These are phyloP conservation scores for Sycobia sp. DNA, from an alignment of 1,140 invertebrate species.

Conservation along the genomic window DNA sequence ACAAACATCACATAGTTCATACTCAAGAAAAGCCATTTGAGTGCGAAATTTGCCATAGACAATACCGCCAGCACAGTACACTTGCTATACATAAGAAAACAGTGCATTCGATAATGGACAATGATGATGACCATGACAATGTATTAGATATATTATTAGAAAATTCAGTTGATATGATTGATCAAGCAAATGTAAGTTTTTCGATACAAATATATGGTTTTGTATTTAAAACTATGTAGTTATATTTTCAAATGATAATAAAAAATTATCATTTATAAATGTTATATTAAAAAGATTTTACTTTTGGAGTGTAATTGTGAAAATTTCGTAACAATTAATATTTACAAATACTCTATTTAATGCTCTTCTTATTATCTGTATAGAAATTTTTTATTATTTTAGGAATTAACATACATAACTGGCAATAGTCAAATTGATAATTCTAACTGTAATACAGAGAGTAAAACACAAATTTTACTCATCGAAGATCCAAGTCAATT, in stretches of 20 bases:
- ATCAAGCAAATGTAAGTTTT: slow-evolving; percentile 36
- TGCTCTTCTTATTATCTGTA: neutral
- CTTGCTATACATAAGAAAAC: slow-evolving; percentile 67
- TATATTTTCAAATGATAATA: neutral
- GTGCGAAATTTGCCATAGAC: slow-evolving; percentile 66
- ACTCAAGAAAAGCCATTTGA: slow-evolving; percentile 68
- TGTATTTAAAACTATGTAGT: neutral
- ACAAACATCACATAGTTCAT: slow-evolving; percentile 76
- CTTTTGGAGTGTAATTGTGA: no score
- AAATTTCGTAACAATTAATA: no score
- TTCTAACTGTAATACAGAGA: slow-evolving; percentile 43
- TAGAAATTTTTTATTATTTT: neutral
- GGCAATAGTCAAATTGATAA: slow-evolving; percentile 45
- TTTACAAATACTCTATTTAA: no score
- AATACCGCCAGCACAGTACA: slow-evolving; percentile 69
- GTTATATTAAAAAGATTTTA: slow-evolving; percentile 4
- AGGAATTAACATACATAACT: slow-evolving; percentile 36
- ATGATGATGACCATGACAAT: slow-evolving; percentile 38
- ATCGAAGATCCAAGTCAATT: slow-evolving; percentile 52
- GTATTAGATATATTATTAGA: slow-evolving; percentile 45
- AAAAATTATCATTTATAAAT: neutral
- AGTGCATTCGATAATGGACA: slow-evolving; percentile 42
- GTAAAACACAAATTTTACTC: slow-evolving; percentile 51
- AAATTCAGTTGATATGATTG: slow-evolving; percentile 39
- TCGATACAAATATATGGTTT: neutral